Base-by-base conservation (phyloP, 64 coral and sea anemone species). In the Exaiptasia diaphana region DNA sequence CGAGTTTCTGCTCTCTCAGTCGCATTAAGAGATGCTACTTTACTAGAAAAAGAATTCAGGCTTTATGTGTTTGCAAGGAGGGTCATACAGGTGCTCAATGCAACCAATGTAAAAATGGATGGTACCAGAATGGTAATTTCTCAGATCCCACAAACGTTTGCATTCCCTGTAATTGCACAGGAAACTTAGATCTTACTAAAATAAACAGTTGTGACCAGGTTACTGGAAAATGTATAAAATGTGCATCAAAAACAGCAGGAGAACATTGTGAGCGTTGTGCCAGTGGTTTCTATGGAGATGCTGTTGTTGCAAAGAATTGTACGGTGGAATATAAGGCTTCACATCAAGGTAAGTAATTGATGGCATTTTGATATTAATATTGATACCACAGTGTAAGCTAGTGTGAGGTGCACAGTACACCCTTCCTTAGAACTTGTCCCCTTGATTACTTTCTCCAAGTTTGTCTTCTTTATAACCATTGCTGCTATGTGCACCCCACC, bases 101-200 rank as follows among this genome's bases (percentile, higher is more conserved):
- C 13, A 27, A 65, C 33, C 27, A 20, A 24, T 65, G 61, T 7
- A n/a, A 65, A 65, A 65, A 65, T 27, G 61, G 61, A 15, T 65
- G 61, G 61, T 65, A 65, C 15, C 61, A 65, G 32, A 65, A 65
- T 37, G 61, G 61, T 5, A 65, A 65, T 36, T 65, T 65, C 38
- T 65, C 61, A 37, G 61, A 65, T 37, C 61, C 31, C 11, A 65
- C 32, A 65, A 6, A 2, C 3, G 32, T 35, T 20, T 65, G 61
- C 23, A 37, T 65, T 65, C 61, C 28, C 8, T 65, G 61, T 35
- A 65, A 65, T 20, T 65, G 61, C 9, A 65, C 30, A 15, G 3
- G 26, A 5, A 65, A 65, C 20, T 65, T 65, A 15, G 17, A 73
- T 40, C 11, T 45, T 23, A 9, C 57, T 17, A 45, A 73, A 22